These are phyloP conservation scores for Chaetura pelagica DNA, from an alignment of 2,113 vertebrate genomes.

Conservation along the genomic window DNA sequence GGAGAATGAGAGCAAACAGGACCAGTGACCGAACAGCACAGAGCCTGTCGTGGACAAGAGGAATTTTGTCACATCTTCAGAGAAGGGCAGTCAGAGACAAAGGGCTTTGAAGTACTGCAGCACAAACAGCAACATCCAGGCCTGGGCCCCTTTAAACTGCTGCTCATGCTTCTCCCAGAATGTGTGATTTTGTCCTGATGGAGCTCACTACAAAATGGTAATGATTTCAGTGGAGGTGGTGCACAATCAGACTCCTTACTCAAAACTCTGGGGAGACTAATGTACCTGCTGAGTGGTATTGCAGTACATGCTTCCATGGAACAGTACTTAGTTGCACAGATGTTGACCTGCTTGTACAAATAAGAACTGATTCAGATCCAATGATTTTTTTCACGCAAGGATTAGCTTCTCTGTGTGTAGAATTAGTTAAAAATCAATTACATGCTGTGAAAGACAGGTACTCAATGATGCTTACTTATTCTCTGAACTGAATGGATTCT, in stretches of 20 bases:
- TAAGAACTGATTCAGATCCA: background rate
- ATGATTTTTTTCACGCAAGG: background rate
- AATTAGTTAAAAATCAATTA: conserved; percentile 40
- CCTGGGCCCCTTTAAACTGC: background rate
- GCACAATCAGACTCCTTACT: background rate
- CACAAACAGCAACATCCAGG: background rate
- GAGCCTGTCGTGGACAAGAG: fast-evolving
- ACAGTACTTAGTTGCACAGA: background rate
- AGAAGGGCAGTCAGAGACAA: background rate
- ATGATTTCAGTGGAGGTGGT: background rate
- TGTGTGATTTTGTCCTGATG: background rate
- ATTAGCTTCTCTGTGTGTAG: background rate
- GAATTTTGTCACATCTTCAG: background rate
- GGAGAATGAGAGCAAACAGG: background rate
- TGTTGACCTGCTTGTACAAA: background rate
- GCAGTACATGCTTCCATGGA: background rate
- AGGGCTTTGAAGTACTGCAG: background rate
- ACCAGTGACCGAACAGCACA: fast-evolving
- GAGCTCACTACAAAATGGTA: background rate
- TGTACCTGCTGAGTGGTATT: background rate
- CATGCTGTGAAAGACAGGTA: background rate
- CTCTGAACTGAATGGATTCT: background rate
- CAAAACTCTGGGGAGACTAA: background rate
- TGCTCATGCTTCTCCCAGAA: background rate
- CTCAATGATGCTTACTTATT: background rate